Percentiles rank a stretch among this genome's conserved stretches.
Evolutionary conservation across 2,797 vertebrate species (phyloP).

Genomic region (Myiotriccus ornatus): DNA sequence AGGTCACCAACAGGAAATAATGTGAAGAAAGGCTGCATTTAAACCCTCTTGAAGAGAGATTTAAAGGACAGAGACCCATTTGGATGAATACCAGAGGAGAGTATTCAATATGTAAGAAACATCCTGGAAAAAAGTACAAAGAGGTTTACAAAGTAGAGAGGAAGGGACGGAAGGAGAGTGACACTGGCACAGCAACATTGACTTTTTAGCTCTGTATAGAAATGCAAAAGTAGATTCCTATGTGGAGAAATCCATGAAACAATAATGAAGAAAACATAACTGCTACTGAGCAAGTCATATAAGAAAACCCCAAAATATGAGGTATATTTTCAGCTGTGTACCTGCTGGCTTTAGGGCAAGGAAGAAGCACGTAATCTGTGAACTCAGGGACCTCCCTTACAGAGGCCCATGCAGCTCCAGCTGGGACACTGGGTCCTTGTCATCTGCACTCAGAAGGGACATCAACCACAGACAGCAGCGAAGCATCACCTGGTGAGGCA

Average conservation of each 20-base stretch:
- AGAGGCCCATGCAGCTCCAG: background rate
- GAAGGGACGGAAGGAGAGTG: background rate
- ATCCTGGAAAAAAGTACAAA: background rate
- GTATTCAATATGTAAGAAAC: background rate
- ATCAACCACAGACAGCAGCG: no score
- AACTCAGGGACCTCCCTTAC: background rate
- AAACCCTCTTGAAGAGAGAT: background rate
- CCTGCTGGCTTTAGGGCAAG: background rate
- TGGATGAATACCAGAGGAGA: background rate
- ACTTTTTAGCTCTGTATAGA: background rate
- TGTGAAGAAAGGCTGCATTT: background rate
- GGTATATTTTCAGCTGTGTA: background rate
- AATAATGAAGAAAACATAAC: background rate
- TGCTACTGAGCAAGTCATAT: background rate
- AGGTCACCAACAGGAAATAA: background rate
- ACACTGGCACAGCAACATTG: background rate
- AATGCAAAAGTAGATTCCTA: background rate
- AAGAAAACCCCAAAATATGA: background rate
- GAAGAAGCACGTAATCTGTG: background rate
- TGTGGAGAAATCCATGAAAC: background rate
- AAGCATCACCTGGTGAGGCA: background rate
- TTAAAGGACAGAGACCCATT: background rate
- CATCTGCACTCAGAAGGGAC: accelerated
- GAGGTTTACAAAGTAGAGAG: background rate
- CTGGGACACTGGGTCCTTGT: accelerated